Evolutionary conservation across 2,113 vertebrate species (phyloP), one percentile per base, ranked within the genome.

Genomic region (Callopanchax toddi): DNA sequence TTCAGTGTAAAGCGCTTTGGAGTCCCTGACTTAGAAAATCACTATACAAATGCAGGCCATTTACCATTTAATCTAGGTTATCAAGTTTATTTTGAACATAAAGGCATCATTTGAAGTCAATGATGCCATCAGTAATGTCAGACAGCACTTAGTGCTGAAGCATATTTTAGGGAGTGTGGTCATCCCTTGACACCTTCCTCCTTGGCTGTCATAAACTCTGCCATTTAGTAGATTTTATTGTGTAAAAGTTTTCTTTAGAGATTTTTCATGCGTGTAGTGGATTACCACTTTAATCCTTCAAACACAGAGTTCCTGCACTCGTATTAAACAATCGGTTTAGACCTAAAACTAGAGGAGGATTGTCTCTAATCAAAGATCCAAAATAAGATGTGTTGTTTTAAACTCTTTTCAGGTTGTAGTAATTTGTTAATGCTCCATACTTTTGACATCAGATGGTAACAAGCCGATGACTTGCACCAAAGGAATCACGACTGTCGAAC

Each of bases 211-310:
- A 34, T 69, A 29, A 46, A 21, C 20, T 6, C 42, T 29, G 20
- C 46, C 26, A 17, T 70, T 68, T 65, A 64, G 53, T 54, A 60
- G 8, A 53, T 42, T 52, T 59, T 42, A 58, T 77, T 11, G 13
- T 55, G 10, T 15, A 18, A 37, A 70, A 43, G 65, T 37, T 55
- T 39, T 69, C 57, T 54, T 42, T 45, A 20, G 25, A 23, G 46
- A 25, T 9, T 17, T 25, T 22, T 11, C 23, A 12, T n/a, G 23
- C 42, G 54, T 57, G 54, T 18, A 25, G 22, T 42, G 12, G 5
- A 34, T 57, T 36, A 46, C 37, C 10, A 8, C 34, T 18, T 51
- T 45, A 71, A 59, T 55, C 29, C 60, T 8, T 37, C 36, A 1
- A 13, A 37, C 36, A 37, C 36, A 12, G 9, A 36, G 11, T 37